Percentiles rank a stretch among this genome's conserved stretches.
Conservation (phyloP, 1,140 invertebrate genomes). For the Propsilocerus akamusi region DNA sequence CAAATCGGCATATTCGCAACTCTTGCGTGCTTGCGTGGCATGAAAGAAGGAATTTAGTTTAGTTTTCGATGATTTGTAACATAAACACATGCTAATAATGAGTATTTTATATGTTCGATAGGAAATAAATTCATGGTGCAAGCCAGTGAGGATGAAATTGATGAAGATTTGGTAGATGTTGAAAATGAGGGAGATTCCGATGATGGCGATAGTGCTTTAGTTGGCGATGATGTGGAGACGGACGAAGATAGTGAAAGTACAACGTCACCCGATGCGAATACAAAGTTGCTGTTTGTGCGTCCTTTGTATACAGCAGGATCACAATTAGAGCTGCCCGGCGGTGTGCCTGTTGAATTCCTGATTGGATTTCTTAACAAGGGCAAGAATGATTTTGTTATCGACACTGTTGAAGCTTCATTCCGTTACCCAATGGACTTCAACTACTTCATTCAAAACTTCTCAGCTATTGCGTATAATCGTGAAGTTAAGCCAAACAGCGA, state of each 20-base stretch:
- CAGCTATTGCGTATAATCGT: slow-evolving; percentile 72
- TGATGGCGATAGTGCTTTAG: slow-evolving; percentile 36
- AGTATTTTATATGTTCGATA: slow-evolving; percentile 13
- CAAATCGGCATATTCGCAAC: slow-evolving; percentile 8
- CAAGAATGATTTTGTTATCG: slow-evolving; percentile 72
- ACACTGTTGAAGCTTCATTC: slow-evolving; percentile 91
- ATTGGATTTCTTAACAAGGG: slow-evolving; percentile 95
- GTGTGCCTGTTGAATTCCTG: slow-evolving; percentile 81
- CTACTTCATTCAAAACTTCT: slow-evolving; percentile 97
- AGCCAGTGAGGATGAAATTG: slow-evolving; percentile 55
- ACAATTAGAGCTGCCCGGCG: slow-evolving; percentile 36
- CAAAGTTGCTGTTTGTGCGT: slow-evolving; percentile 81
- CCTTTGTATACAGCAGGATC: slow-evolving; percentile 31
- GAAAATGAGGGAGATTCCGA: slow-evolving; percentile 49
- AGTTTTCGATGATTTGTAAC: background rate
- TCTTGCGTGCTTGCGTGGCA: background rate
- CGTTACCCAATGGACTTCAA: slow-evolving; percentile 97
- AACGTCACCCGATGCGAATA: slow-evolving; percentile 83
- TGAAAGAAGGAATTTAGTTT: slow-evolving; percentile 3
- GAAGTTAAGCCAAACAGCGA: slow-evolving; percentile 81
- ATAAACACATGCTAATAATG: slow-evolving; percentile 4
- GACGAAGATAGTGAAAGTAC: slow-evolving; percentile 47
- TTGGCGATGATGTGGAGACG: slow-evolving; percentile 39
- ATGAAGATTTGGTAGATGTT: slow-evolving; percentile 55
- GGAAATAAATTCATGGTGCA: slow-evolving; percentile 36